Base-by-base conservation (phyloP, 2,797 vertebrate genomes). In the Dryobates pubescens region DNA sequence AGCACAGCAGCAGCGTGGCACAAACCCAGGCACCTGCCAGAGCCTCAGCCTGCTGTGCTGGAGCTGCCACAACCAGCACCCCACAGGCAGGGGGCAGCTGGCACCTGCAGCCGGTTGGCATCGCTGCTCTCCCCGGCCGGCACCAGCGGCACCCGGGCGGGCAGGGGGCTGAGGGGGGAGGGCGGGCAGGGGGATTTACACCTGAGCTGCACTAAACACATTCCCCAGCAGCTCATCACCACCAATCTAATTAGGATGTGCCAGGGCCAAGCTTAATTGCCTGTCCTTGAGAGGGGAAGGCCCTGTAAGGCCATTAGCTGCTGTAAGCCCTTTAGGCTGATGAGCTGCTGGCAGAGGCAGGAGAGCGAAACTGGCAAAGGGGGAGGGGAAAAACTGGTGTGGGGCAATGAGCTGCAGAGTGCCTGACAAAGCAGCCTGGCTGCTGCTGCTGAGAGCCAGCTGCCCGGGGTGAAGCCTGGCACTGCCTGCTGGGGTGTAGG, bases 261-360 rank as follows among this genome's bases (percentile, higher is more conserved):
- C 45, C 68, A 95, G 97, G 97, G 96, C 96, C 88, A 34, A 29
- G 92, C 96, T 95, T 97, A 97, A 97, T 97, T 96, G 97, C 97
- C 94, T 85, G 95, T 96, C 97, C 97, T 95, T 96, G 96, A 97
- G 96, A 95, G 24, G 53, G 95, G 94, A 53, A 95, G 89, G 51
- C 95, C 65, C 7, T 57, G 27, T 95, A 96, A 97, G 96, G 95
- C 94, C 95, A 71, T 95, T 93, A 97, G 92, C 89, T 93, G 57
- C 53, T 22, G 34, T 95, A 95, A 96, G 96, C 94, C 94, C 67
- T 86, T 49, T 22, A 19, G 10, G 9, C 47, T 22, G 18, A 49
- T 49, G 22, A 49, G 41, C 41, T 49, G 47, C 95, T 79, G 86
- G 92, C 94, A 93, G 76, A 94, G 76, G 78, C 76, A 90, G 14